Conservation (phyloP, 2,113 vertebrate genomes). For the Zosterops hypoxanthus region DNA sequence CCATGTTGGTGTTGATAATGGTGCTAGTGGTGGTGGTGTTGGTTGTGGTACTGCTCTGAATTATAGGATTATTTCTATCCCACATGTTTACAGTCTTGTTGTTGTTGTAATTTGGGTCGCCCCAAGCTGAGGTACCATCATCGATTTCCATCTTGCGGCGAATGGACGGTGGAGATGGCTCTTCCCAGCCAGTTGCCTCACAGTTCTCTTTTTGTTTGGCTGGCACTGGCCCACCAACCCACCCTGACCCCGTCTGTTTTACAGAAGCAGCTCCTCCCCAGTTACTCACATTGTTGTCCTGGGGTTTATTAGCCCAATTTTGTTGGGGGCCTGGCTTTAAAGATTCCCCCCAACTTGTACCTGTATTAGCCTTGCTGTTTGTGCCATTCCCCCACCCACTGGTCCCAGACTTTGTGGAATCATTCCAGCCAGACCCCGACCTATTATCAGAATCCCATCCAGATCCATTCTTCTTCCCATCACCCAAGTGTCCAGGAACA, state of each 20-base stretch:
- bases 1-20: constrained; percentile 79
- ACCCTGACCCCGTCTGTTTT: constrained; percentile 87
- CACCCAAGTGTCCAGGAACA: constrained; percentile 80
- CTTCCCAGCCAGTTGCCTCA: constrained; percentile 95
- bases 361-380: constrained; percentile 78
- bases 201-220: constrained; percentile 84
- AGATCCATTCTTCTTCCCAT: constrained; percentile 87
- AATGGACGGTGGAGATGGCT: constrained; percentile 94
- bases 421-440: constrained; percentile 79
- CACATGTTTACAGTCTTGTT: constrained; percentile 96
- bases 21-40: constrained; percentile 77
- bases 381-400: constrained; percentile 80
- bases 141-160: constrained; percentile 99
- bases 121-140: constrained; percentile 98
- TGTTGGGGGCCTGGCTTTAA: constrained; percentile 83
- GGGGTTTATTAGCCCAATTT: constrained; percentile 89
- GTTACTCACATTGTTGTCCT: constrained; percentile 85
- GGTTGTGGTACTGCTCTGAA: constrained; percentile 81
- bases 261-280: constrained; percentile 94
- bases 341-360: constrained; percentile 88
- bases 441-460: constrained; percentile 85
- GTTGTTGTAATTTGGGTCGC: constrained; percentile 89
- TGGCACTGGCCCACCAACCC: constrained; percentile 83
- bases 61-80: constrained; percentile 93
- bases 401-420: constrained; percentile 75